phyloP scores from a whole-genome alignment of 2,888 invertebrate species.

The Mythimna loreyi region DNA sequence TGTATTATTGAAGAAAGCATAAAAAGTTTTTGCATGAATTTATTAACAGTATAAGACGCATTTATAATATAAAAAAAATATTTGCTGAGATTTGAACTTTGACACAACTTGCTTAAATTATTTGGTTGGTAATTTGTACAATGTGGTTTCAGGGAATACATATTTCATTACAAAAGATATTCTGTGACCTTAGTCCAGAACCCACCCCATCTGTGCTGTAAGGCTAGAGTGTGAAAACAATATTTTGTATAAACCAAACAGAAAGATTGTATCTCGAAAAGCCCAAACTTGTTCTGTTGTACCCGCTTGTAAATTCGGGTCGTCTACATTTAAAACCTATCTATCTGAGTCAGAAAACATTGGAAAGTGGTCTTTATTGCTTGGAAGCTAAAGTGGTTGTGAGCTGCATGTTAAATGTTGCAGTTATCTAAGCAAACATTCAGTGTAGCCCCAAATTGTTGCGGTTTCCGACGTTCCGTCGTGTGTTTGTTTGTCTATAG shows the following conservation, averaged over 20 bases:
- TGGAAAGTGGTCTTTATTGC: slow-evolving; percentile 51
- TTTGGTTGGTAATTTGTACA: background rate
- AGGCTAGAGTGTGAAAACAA: slow-evolving; percentile 41
- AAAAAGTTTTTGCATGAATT: background rate
- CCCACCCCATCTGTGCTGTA: background rate
- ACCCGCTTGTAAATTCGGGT: slow-evolving; percentile 77
- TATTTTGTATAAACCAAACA: slow-evolving; percentile 69
- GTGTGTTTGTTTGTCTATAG: slow-evolving; percentile 74
- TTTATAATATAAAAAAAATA: background rate
- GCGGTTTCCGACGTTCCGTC: slow-evolving; percentile 75
- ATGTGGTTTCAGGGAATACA: background rate
- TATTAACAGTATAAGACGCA: background rate
- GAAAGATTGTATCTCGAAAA: slow-evolving; percentile 74
- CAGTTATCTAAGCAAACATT: slow-evolving; percentile 82
- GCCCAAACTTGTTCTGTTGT: slow-evolving; percentile 71
- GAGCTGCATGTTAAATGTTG: slow-evolving; percentile 60
- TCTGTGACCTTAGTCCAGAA: background rate
- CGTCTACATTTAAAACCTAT: slow-evolving; percentile 66
- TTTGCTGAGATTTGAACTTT: too few relatives aligned
- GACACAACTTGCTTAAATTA: too few relatives aligned
- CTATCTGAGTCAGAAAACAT: slow-evolving; percentile 5
- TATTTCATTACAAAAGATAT: slow-evolving; percentile 2
- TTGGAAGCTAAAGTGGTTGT: slow-evolving; percentile 10
- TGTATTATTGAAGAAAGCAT: background rate
- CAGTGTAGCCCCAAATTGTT: slow-evolving; percentile 80